A percentile compares a stretch with the other conserved stretches of the same genome.
These are phyloP conservation scores for Heliconius himera DNA, from an alignment of 1,140 invertebrate species.

Conservation along the genomic window DNA sequence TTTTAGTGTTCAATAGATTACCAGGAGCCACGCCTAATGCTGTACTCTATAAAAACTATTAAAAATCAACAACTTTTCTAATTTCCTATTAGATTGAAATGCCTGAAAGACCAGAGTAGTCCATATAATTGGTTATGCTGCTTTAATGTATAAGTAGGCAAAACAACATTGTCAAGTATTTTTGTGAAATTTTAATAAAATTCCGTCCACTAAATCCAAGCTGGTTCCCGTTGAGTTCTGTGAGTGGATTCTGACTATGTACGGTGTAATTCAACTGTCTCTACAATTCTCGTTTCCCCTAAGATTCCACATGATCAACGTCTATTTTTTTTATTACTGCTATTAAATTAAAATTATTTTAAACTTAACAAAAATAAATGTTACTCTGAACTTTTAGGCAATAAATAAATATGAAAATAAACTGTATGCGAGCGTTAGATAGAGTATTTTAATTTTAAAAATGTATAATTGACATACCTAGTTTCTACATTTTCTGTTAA, in stretches of 20 bases:
- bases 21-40: background rate
- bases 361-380: background rate
- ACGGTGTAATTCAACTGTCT: background rate
- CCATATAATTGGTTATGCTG: background rate
- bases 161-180: background rate
- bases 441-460: background rate
- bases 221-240: conserved; percentile 4
- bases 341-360: background rate
- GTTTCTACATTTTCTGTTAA: conserved; percentile 2
- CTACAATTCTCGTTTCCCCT: background rate
- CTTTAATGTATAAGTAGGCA: background rate
- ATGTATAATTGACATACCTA: background rate
- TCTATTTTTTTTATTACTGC: background rate
- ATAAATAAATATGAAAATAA: conserved; percentile 9
- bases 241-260: background rate
- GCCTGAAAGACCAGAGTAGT: conserved; percentile 12
- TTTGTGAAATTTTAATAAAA: conserved; percentile 26
- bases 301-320: background rate
- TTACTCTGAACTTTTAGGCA: conserved; percentile 27
- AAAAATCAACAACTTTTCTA: background rate
- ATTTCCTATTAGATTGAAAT: background rate
- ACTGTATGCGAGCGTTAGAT: background rate
- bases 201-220: conserved; percentile 31
- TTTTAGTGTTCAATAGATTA: background rate
- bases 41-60: background rate